These are phyloP conservation scores for Yponomeuta cagnagella DNA, from an alignment of 2,888 invertebrate species.

Conservation along the genomic window DNA sequence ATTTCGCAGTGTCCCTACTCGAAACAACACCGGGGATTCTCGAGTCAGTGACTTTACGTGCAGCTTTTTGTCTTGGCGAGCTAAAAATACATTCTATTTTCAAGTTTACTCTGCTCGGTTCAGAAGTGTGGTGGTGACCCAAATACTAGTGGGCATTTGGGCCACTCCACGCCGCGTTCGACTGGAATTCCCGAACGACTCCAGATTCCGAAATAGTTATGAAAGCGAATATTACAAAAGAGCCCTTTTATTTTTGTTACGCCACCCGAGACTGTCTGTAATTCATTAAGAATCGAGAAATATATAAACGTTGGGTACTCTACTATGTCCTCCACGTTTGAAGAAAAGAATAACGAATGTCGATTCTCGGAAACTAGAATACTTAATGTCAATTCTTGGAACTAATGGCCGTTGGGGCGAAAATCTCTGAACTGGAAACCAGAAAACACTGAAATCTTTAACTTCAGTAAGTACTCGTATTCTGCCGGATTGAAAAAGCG, in stretches of 20 bases:
- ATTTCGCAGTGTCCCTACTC: background rate
- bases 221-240: constrained; percentile 29
- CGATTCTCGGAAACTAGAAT: no score
- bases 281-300: background rate
- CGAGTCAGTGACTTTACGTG: constrained; percentile 12
- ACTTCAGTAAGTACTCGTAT: no score
- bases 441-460: no score
- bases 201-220: constrained; percentile 9
- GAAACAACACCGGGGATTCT: background rate
- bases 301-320: background rate
- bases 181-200: constrained; percentile 31
- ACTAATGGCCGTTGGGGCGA: no score
- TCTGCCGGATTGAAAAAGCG: no score
- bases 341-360: background rate
- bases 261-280: constrained; percentile 21
- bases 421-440: no score
- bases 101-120: constrained; percentile 52
- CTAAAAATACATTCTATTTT: constrained; percentile 65
- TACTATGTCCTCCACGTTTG: background rate
- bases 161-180: constrained; percentile 31
- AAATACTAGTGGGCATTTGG: constrained; percentile 48
- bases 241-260: constrained; percentile 22
- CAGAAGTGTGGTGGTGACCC: constrained; percentile 50
- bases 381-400: no score
- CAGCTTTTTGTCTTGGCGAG: constrained; percentile 32